Base-by-base conservation (phyloP, 2,797 vertebrate species). In the Crypturellus tataupa region DNA sequence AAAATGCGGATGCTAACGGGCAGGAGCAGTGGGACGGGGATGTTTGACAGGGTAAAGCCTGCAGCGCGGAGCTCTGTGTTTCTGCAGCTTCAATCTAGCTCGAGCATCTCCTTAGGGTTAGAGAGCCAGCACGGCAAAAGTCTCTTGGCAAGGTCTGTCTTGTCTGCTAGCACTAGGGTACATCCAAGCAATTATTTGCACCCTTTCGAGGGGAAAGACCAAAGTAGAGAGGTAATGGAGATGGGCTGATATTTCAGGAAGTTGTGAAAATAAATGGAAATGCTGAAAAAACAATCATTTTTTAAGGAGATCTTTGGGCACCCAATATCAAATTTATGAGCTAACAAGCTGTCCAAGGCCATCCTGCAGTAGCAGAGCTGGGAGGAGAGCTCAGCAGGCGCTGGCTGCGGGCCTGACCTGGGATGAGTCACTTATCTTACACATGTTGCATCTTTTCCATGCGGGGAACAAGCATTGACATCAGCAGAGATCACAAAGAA, bases 401-500 rank as follows among this genome's bases (percentile, higher is more conserved):
- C 84, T 93, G 94, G 89, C 93, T 83, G 18, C 0, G 2, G 76
- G 95, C 92, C 64, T 87, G 95, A 80, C 84, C 72, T 1, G 0
- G 44, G 29, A 78, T 96, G 94, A 96, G 89, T 97, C 93, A 95
- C 79, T 93, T 92, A 90, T 92, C 90, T 90, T 75, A 83, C 92
- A 92, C 84, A 82, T 83, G 90, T 95, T 95, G 69, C 90, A 87
- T 95, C 91, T 93, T 95, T 95, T 95, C 90, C 93, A 67, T 92
- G 76, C 58, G 62, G 62, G 86, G 76, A 92, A 62, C 84, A 65
- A 53, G 86, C 89, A 89, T 47, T 96, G 94, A 95, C 93, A 96
- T 95, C 81, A 96, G 56, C 76, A 83, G 21, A 83, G 65, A 69
- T 0, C 8, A 35, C 23, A 20, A 85, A 67, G 80, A 75, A 42